Evolutionary conservation across 1,140 invertebrate species (phyloP), one percentile per base, ranked within the genome.

Genomic region (Tetragnatha versicolor): DNA sequence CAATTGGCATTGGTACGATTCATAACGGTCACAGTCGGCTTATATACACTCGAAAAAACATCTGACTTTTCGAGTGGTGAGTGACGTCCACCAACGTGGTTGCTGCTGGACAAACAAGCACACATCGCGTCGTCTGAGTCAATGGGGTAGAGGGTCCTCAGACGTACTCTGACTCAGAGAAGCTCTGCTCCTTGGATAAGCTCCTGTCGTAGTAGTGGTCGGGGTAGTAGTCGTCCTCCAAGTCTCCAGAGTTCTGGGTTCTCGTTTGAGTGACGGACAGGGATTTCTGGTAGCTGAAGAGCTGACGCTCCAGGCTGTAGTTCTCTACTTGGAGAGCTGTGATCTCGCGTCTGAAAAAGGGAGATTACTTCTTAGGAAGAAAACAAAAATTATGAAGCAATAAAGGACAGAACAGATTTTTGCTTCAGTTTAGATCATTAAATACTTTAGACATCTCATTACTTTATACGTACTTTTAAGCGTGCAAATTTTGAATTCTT

Each of bases 241-340:
- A n/a, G 20, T 80, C 79, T 39, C 45, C 69, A 0, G 79, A 72
- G 14, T 70, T 49, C 37, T 72, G 78, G 17, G 65, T 37, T 20
- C 55, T 91, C 6, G 91, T 90, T 10, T 65, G 60, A 49, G 73
- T 47, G 80, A 90, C 92, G 20, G 93, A 92, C 39, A 95, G 89
- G 82, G 92, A 93, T 84, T 93, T 92, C 85, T 95, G 93, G 84
- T 95, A 95, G 84, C 92, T 93, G 87, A 95, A 93, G 39, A 95
- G 85, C 86, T 96, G 93, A 79, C 93, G 88, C 85, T 96, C 94
- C 80, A 96, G 86, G 39, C 91, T 91, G 85, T 93, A 93, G 84
- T 96, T 95, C 85, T 96, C 94, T 5, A 92, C 90, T 84, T 95
- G 93, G 6, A 95, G 87, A 3, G 91, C 91, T 53, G 90, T 88